phyloP scores from a whole-genome alignment of 2,888 invertebrate genomes.

The Diaperis boleti region DNA sequence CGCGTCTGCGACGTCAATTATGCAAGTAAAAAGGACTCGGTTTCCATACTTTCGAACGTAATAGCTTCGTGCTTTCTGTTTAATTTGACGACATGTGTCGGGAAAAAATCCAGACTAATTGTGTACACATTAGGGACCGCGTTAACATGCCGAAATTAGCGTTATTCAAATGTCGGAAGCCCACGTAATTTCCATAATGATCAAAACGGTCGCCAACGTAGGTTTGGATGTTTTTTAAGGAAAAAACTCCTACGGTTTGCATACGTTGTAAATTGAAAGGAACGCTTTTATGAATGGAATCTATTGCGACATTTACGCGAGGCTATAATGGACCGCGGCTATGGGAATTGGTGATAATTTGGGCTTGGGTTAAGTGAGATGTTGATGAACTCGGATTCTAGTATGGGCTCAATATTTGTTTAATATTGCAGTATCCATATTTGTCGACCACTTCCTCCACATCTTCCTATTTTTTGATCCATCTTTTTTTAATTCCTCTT shows the following conservation, averaged over 20 bases:
- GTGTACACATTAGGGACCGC: neutral
- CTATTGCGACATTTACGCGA: constrained; percentile 7
- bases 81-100: too few relatives aligned
- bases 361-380: too few relatives aligned
- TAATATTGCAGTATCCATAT: too few relatives aligned
- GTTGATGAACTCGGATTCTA: too few relatives aligned
- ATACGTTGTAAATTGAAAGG: constrained; percentile 1
- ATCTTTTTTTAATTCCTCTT: too few relatives aligned
- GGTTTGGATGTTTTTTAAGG: constrained; percentile 23
- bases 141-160: constrained; percentile 6
- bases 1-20: constrained; percentile 29
- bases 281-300: constrained; percentile 9
- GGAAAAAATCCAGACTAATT: too few relatives aligned
- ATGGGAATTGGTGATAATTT: constrained; percentile 7
- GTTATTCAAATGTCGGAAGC: constrained; percentile 8
- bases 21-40: too few relatives aligned
- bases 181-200: constrained; percentile 20
- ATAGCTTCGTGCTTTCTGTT: too few relatives aligned
- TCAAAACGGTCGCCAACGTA: constrained; percentile 33
- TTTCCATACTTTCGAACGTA: too few relatives aligned
- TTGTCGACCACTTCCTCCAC: too few relatives aligned
- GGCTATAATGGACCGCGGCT: constrained; percentile 1
- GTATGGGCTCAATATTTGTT: too few relatives aligned
- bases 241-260: constrained; percentile 32
- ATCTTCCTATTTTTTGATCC: too few relatives aligned